Percentiles rank a stretch among this genome's conserved stretches.
Conservation (phyloP, 2,113 vertebrate species). For the Anthoscopus minutus region DNA sequence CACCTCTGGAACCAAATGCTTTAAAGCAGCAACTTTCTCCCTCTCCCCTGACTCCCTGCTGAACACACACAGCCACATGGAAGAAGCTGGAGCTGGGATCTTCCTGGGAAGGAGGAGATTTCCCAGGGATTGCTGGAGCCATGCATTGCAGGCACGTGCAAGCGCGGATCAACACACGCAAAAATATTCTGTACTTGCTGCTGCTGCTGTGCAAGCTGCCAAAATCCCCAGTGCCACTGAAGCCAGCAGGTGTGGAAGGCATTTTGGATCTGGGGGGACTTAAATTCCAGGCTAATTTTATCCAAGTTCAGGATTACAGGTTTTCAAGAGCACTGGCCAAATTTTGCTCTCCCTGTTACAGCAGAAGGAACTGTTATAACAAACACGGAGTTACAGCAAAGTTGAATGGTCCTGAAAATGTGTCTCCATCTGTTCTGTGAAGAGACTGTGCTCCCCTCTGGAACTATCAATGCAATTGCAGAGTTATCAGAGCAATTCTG, state of each 20-base stretch:
- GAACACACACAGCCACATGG: background rate
- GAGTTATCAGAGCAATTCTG: conserved; percentile 23
- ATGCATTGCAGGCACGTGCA: background rate
- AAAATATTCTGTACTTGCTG: background rate
- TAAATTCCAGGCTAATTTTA: background rate
- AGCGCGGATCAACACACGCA: background rate
- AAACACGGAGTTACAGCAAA: background rate
- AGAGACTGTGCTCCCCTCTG: background rate
- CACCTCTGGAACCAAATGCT: background rate
- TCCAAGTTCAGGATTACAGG: background rate
- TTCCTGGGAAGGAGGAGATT: background rate
- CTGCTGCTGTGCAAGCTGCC: background rate
- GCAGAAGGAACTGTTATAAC: background rate
- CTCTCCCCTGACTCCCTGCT: background rate
- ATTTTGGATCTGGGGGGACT: background rate
- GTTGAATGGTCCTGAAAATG: background rate
- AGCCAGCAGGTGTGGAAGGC: background rate
- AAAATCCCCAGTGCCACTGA: background rate
- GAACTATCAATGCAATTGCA: background rate
- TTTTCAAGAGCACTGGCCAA: background rate
- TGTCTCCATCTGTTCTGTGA: conserved; percentile 29
- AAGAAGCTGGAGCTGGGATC: conserved; percentile 7
- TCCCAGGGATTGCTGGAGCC: background rate
- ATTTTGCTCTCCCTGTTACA: background rate
- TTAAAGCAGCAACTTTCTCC: conserved; percentile 7